Evolutionary conservation across 2,888 invertebrate genomes (phyloP), one percentile per base, ranked within the genome.

Genomic region (Diarsia mendica): DNA sequence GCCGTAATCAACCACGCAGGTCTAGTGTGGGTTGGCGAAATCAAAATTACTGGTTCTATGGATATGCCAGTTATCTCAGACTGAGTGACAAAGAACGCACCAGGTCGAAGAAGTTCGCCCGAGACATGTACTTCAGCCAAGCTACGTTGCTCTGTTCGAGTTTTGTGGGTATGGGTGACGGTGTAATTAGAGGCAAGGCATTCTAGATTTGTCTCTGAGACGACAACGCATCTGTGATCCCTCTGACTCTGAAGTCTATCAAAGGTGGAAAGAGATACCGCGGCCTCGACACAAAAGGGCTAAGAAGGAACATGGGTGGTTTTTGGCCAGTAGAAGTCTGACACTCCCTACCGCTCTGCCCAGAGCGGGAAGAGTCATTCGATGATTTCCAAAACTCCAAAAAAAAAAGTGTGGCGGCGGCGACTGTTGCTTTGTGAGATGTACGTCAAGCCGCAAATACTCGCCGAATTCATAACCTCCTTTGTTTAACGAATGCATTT

Each of bases 401-500:
- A 39, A 39, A 39, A 39, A 39, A 39, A 39, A 39, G n/a, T 33
- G 39, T 6, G 39, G 39, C 39, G 39, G 39, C 39, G 39, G 39
- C 39, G 39, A 39, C 39, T 39, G 39, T 39, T 39, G 6, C 39
- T 39, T 39, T 39, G 39, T 39, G 3, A 6, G 39, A 3, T 39
- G 39, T 39, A 39, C 39, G 39, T 3, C 39, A 6, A 39, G n/a
- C n/a, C n/a, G n/a, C n/a, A 5, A 23, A 13, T 23, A 23, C 55
- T 15, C 6, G 55, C 23, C 8, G 23, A 23, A 55, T 18, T 20
- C 23, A 55, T 11, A n/a, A 53, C 23, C 23, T 13, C 23, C 23
- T 55, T 55, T 15, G n/a, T 53, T 53, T 20, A 55, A 55, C 39
- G 28, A 60, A 44, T 44, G 15, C 8, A 75, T 75, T 39, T 39